Evolutionary conservation across 1,140 invertebrate species (phyloP).

Genomic region (Drosophila bocki): DNA sequence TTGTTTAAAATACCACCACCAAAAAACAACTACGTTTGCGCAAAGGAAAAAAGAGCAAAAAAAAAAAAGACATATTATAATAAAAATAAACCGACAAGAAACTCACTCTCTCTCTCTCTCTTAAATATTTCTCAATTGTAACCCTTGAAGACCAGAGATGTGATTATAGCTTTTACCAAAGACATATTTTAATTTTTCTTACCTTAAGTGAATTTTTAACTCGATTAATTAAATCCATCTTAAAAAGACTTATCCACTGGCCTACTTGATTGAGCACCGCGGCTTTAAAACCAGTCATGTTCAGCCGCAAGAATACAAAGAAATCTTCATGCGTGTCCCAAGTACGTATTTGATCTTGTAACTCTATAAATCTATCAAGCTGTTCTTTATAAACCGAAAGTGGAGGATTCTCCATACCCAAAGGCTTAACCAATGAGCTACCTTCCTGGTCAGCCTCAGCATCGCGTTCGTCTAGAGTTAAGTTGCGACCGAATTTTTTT

Average conservation of each 20-base stretch:
- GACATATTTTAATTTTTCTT: background rate
- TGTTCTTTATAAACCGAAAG: constrained; percentile 70
- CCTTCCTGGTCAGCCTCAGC: constrained; percentile 52
- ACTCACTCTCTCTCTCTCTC: too few species aligned
- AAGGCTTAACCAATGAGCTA: constrained; percentile 54
- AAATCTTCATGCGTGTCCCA: constrained; percentile 84
- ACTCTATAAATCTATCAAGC: constrained; percentile 69
- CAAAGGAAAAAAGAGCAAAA: too few species aligned
- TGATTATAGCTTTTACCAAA: background rate
- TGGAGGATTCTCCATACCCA: constrained; percentile 57
- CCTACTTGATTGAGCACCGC: constrained; percentile 89
- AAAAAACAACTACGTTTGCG: too few species aligned
- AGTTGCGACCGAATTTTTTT: constrained; percentile 88
- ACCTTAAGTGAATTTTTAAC: constrained; percentile 86
- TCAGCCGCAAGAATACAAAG: constrained; percentile 89
- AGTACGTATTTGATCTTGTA: constrained; percentile 55
- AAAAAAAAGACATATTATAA: too few species aligned
- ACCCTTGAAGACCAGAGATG: too few species aligned
- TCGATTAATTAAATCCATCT: constrained; percentile 89
- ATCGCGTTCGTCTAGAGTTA: constrained; percentile 87
- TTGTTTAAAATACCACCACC: too few species aligned
- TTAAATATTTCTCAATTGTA: too few species aligned
- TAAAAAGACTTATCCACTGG: constrained; percentile 90
- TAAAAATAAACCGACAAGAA: too few species aligned
- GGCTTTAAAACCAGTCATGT: constrained; percentile 89